phyloP scores from a whole-genome alignment of 2,888 invertebrate species.

The Folsomia candida region DNA sequence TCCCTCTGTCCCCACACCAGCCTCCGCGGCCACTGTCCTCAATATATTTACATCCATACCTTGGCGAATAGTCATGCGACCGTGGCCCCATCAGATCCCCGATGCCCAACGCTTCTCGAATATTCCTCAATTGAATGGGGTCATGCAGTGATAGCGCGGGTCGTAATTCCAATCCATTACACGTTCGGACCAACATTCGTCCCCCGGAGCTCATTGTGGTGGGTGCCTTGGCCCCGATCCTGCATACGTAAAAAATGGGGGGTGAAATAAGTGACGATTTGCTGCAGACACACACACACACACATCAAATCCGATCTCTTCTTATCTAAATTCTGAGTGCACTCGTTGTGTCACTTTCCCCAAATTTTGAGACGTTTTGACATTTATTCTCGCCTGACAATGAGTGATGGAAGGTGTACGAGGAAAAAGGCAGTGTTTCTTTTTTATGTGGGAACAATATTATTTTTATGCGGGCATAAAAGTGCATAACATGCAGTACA shows the following conservation, averaged over 20 bases:
- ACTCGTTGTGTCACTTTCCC: no score
- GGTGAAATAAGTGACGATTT: neutral
- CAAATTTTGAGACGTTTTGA: no score
- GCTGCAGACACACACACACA: neutral
- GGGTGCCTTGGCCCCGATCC: constrained; percentile 48
- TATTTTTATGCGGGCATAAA: no score
- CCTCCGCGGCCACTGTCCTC: neutral
- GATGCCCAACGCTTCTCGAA: constrained; percentile 49
- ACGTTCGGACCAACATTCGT: constrained; percentile 68
- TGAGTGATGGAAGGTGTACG: no score
- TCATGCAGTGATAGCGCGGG: constrained; percentile 50
- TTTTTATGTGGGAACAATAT: no score
- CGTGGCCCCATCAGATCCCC: constrained; percentile 47
- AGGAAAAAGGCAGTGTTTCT: no score
- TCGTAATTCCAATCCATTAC: constrained; percentile 72
- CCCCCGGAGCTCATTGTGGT: constrained; percentile 44
- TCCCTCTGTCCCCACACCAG: neutral
- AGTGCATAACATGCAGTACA: no score
- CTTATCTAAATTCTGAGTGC: no score
- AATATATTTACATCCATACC: constrained; percentile 28
- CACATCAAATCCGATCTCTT: neutral
- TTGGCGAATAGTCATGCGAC: constrained; percentile 50
- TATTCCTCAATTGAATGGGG: constrained; percentile 49
- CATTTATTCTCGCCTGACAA: no score
- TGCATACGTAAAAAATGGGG: constrained; percentile 21